Percentiles rank a stretch among this genome's conserved stretches.
These are phyloP conservation scores for Anguilla anguilla DNA, from an alignment of 2,797 vertebrate species.

Conservation along the genomic window DNA sequence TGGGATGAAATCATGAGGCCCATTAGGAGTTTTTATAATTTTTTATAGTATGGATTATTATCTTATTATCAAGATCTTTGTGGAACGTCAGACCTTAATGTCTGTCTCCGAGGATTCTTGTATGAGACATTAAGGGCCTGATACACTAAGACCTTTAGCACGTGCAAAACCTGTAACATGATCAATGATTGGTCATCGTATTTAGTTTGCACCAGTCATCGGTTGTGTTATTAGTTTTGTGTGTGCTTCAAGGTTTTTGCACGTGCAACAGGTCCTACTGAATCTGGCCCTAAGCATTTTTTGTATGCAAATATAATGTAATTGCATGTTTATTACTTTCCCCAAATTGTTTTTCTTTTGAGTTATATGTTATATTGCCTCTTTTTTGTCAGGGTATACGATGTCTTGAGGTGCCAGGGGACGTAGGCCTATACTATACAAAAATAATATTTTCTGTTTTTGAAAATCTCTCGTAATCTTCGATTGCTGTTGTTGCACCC, in stretches of 20 bases:
- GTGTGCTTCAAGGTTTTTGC: too few relatives aligned
- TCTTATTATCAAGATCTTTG: background rate
- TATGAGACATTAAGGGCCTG: background rate
- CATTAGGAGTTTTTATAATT: background rate
- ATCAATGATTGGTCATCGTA: too few relatives aligned
- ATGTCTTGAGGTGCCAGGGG: background rate
- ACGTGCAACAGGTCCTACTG: too few relatives aligned
- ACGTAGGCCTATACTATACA: background rate
- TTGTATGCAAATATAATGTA: too few relatives aligned
- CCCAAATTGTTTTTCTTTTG: background rate
- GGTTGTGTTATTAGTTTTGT: too few relatives aligned
- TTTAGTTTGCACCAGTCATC: too few relatives aligned
- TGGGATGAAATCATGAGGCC: background rate
- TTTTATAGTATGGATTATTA: background rate
- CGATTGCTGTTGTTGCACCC: conserved; percentile 55
- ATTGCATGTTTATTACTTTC: too few relatives aligned
- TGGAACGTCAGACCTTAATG: background rate
- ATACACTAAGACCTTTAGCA: too few relatives aligned
- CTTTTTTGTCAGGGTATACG: background rate
- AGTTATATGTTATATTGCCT: background rate
- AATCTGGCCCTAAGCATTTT: too few relatives aligned
- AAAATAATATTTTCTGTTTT: background rate
- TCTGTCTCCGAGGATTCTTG: background rate
- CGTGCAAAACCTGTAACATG: too few relatives aligned
- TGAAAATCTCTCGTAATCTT: conserved; percentile 33